Base-by-base conservation (phyloP, 2,888 invertebrate species). In the Pycnomerus fuliginosus region DNA sequence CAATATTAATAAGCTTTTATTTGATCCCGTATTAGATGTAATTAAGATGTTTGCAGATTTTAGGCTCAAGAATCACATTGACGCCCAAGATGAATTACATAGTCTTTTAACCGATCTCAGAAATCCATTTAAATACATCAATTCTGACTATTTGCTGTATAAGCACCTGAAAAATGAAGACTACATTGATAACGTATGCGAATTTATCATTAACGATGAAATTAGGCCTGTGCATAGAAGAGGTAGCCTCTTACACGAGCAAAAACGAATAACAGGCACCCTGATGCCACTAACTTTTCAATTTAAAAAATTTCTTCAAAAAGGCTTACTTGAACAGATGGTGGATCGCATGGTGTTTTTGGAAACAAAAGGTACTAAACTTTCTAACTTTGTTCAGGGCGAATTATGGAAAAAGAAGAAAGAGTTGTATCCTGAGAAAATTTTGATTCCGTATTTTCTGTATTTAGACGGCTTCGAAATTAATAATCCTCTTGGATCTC, bases 401-500 rank as follows among this genome's bases (percentile, higher is more conserved):
- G 34, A 53, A 11, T 20, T 58, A 16, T 60, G 59, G 57, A 53
- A 52, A 48, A 35, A 39, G 12, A 58, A 60, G 44, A 3, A 30
- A 10, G 13, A 31, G 29, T 3, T 51, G 7, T 55, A 53, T 44
- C 48, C 47, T 11, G 32, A 48, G 27, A 52, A 59, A 49, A 52
- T 44, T 29, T 12, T 48, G 12, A 33, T 57, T 7, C 53, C 55
- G 3, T 54, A 44, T 48, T 52, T 55, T 15, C 17, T 59, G 8
- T 55, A 53, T 30, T 38, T 53, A 8, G 54, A 60, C 40, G 57
- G 56, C 48, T 56, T 55, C 24, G 60, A 60, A 55, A 56, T 58
- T 13, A 59, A 55, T 30, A 55, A 58, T 34, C 53, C 58, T n/a
- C 44, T 60, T 24, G 58, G 57, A 13, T 48, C 56, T 3, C 34